Evolutionary conservation across 2,888 invertebrate species (phyloP).

Genomic region (Drosophila tripunctata): DNA sequence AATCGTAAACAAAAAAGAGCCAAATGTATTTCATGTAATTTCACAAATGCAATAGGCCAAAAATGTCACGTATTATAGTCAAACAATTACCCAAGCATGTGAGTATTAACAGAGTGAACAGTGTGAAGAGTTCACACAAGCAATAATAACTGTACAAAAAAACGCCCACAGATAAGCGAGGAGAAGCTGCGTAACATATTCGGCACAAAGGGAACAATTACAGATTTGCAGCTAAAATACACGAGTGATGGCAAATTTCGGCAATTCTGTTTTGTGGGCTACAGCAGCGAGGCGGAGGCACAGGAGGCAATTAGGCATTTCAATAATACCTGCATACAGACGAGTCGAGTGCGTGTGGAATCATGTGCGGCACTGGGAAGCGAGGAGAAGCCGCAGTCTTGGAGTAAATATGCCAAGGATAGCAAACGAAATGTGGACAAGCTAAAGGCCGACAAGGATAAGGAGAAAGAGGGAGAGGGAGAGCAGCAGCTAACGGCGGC

Average conservation of each 20-base stretch:
- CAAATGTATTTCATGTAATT: constrained; percentile 47
- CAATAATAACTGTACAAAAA: no score
- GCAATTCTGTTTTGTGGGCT: constrained; percentile 97
- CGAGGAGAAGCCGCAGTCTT: constrained; percentile 92
- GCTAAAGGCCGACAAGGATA: no score
- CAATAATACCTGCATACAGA: constrained; percentile 93
- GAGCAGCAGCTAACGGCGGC: constrained; percentile 76
- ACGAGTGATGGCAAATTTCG: constrained; percentile 95
- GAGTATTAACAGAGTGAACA: constrained; percentile 82
- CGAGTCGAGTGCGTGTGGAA: constrained; percentile 92
- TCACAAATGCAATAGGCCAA: background rate
- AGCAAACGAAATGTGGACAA: constrained; percentile 86
- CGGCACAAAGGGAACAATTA: constrained; percentile 92
- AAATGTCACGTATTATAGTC: constrained; percentile 91
- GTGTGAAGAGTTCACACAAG: no score
- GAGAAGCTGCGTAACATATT: constrained; percentile 91
- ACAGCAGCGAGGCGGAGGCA: constrained; percentile 92
- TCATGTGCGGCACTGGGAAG: constrained; percentile 88
- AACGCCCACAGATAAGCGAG: constrained; percentile 89
- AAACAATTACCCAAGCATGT: constrained; percentile 96
- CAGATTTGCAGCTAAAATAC: constrained; percentile 97
- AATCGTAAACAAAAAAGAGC: constrained; percentile 67
- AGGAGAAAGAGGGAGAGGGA: no score
- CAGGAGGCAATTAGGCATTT: constrained; percentile 90
- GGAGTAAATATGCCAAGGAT: constrained; percentile 96